Evolutionary conservation across 2,113 vertebrate genomes (phyloP).

Genomic region (Carassius carassius): DNA sequence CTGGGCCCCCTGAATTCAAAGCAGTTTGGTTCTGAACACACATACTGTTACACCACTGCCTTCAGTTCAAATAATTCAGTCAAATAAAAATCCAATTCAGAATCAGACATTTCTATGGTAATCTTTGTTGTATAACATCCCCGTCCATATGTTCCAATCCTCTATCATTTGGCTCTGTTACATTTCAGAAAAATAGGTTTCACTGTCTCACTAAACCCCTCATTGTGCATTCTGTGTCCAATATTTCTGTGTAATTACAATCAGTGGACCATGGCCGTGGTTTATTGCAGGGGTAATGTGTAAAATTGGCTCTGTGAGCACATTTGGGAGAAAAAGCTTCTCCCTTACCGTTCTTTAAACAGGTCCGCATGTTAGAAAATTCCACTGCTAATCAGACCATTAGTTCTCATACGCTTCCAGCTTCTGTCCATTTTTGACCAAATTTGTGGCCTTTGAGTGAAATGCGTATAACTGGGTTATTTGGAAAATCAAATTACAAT

Average conservation of each 20-base stretch:
- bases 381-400: constrained; percentile 26
- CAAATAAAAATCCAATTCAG: background rate
- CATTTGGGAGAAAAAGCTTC: constrained; percentile 34
- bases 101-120: background rate
- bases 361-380: constrained; percentile 3
- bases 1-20: background rate
- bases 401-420: constrained; percentile 19
- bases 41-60: background rate
- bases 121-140: constrained; percentile 39
- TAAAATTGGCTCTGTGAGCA: constrained; percentile 35
- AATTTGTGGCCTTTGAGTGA: constrained; percentile 27
- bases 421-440: constrained; percentile 20
- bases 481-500: constrained; percentile 27
- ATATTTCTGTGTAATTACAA: constrained; percentile 45
- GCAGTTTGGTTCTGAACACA: background rate
- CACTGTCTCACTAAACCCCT: background rate
- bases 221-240: constrained; percentile 33
- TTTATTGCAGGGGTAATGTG: constrained; percentile 34
- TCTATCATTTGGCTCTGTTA: background rate
- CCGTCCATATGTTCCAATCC: background rate
- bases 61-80: background rate
- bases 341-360: constrained; percentile 22
- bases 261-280: constrained; percentile 12
- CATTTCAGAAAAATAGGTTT: constrained; percentile 6
- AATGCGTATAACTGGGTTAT: constrained; percentile 9